Conservation (phyloP, 2,888 invertebrate species). For the Macroteleia sp. region DNA sequence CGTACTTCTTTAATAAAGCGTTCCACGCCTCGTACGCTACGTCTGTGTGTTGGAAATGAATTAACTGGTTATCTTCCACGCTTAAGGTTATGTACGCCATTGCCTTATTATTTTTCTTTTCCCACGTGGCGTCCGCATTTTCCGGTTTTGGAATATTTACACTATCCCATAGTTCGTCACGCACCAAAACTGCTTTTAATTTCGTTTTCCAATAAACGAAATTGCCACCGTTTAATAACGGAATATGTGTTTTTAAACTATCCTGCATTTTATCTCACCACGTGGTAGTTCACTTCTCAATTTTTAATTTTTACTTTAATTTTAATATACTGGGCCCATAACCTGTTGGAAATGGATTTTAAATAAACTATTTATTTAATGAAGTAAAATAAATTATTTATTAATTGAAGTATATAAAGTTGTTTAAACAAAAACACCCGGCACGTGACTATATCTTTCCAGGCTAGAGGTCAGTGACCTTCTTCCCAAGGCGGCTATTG, state of each 20-base stretch:
- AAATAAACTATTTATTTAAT: conserved; percentile 18
- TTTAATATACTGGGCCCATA: no score
- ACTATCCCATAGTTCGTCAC: conserved; percentile 59
- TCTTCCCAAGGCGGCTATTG: no score
- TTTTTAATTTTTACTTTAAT: no score
- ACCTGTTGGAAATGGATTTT: no score
- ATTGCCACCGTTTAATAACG: conserved; percentile 63
- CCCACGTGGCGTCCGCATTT: conserved; percentile 29
- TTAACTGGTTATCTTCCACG: conserved; percentile 41
- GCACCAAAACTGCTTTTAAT: conserved; percentile 52
- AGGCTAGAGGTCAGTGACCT: no score
- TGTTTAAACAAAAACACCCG: no score
- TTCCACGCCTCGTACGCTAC: conserved; percentile 49
- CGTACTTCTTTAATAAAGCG: conserved; percentile 23
- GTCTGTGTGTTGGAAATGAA: conserved; percentile 44
- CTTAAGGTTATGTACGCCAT: conserved; percentile 48
- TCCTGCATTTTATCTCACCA: no score
- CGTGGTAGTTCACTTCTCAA: no score
- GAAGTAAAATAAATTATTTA: no score
- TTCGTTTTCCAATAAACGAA: conserved; percentile 62
- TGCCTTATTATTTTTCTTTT: conserved; percentile 55
- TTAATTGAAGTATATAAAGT: no score
- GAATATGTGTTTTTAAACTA: no score
- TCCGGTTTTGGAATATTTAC: conserved; percentile 23
- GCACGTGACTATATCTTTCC: no score